These are phyloP conservation scores for Tauraco hartlaubi DNA, from an alignment of 2,797 vertebrate species.

Conservation along the genomic window DNA sequence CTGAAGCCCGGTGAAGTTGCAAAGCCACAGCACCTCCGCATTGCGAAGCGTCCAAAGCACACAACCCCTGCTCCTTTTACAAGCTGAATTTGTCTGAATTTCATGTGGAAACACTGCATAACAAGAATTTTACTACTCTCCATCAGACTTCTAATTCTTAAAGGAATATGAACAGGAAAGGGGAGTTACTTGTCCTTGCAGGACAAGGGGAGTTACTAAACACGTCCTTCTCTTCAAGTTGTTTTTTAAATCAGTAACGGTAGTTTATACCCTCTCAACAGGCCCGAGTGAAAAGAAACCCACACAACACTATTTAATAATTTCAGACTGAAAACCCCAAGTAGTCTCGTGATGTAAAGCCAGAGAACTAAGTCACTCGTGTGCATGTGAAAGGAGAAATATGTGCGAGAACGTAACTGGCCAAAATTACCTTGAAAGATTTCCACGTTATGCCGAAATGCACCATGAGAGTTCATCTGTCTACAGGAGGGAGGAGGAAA, in stretches of 20 bases:
- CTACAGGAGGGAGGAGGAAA: background rate
- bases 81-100: background rate
- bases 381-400: background rate
- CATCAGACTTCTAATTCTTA: background rate
- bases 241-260: accelerated
- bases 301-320: background rate
- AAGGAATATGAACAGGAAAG: background rate
- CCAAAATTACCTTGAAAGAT: background rate
- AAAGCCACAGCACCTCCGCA: background rate
- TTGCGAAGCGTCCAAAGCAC: background rate
- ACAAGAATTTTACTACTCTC: background rate
- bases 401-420: background rate
- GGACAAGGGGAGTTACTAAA: background rate
- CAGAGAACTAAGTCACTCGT: background rate
- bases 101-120: background rate
- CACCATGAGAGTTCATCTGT: background rate
- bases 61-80: background rate
- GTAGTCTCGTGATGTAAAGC: background rate
- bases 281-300: background rate
- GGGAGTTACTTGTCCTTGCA: background rate
- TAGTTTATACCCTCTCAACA: background rate
- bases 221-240: background rate
- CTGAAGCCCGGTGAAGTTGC: background rate
- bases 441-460: background rate
- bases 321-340: background rate